Percentiles rank a stretch among this genome's conserved stretches.
These are phyloP conservation scores for Spialia ferax DNA, from an alignment of 2,888 invertebrate genomes.

Conservation along the genomic window DNA sequence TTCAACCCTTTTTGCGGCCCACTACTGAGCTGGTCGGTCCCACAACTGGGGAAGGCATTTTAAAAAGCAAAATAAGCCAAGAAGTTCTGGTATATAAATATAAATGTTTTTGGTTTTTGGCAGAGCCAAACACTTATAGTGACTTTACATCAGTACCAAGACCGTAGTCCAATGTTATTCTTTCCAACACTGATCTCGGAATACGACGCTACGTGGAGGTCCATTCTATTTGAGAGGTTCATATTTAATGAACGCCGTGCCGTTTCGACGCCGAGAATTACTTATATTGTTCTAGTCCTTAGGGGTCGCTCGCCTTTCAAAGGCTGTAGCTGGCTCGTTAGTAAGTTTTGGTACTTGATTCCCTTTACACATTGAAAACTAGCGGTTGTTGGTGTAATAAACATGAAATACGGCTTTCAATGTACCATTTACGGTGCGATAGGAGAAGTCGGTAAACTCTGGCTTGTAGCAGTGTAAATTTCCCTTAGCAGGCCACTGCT, in stretches of 20 bases:
- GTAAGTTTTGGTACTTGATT: neutral
- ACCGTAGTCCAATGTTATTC: neutral
- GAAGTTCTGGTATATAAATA: no score
- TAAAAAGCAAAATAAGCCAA: no score
- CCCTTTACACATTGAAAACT: neutral
- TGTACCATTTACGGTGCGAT: neutral
- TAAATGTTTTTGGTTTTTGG: no score
- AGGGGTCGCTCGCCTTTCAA: slow-evolving; percentile 1
- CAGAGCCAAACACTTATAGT: no score
- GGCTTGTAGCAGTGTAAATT: no score
- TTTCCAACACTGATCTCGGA: neutral
- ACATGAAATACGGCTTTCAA: neutral
- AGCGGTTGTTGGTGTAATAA: neutral
- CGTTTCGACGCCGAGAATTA: neutral
- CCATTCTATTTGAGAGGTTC: neutral
- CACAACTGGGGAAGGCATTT: no score
- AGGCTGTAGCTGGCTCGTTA: slow-evolving; percentile 1
- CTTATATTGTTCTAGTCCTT: slow-evolving; percentile 8
- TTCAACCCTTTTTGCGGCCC: no score
- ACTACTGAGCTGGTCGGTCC: no score
- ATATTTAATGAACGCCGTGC: neutral
- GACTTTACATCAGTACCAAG: no score
- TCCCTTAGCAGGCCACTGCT: no score
- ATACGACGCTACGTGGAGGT: neutral
- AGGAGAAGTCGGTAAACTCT: no score